These are phyloP conservation scores for Muscicapa adusta DNA, from an alignment of 2,113 vertebrate species.

Conservation along the genomic window DNA sequence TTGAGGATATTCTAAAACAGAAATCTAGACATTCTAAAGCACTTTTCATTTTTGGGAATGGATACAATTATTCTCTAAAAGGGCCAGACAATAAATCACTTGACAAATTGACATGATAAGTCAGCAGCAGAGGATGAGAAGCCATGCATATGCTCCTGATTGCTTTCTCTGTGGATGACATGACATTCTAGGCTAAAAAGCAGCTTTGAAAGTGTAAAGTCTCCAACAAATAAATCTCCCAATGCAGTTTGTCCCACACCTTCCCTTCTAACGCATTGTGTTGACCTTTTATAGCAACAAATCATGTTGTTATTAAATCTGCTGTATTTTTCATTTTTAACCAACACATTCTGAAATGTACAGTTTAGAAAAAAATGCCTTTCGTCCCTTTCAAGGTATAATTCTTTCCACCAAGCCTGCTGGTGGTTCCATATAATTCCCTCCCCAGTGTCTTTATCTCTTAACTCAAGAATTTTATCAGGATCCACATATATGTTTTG, in stretches of 20 bases:
- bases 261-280: neutral
- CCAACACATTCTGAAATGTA: neutral
- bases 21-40: neutral
- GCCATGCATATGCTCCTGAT: neutral
- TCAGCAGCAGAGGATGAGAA: neutral
- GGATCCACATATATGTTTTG: neutral
- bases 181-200: neutral
- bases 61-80: neutral
- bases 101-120: neutral
- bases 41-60: neutral
- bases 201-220: neutral
- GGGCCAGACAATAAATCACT: conserved; percentile 30
- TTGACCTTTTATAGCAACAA: neutral
- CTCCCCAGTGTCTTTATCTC: neutral
- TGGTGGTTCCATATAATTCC: neutral
- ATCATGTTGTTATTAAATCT: neutral
- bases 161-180: neutral
- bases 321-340: neutral
- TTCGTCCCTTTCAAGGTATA: neutral
- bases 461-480: neutral
- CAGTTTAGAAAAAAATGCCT: neutral
- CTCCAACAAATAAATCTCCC: neutral
- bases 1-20: neutral
- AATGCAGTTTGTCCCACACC: neutral
- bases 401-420: neutral